Evolutionary conservation across 2,113 vertebrate species (phyloP).

Genomic region (Amblyopsis rosae): DNA sequence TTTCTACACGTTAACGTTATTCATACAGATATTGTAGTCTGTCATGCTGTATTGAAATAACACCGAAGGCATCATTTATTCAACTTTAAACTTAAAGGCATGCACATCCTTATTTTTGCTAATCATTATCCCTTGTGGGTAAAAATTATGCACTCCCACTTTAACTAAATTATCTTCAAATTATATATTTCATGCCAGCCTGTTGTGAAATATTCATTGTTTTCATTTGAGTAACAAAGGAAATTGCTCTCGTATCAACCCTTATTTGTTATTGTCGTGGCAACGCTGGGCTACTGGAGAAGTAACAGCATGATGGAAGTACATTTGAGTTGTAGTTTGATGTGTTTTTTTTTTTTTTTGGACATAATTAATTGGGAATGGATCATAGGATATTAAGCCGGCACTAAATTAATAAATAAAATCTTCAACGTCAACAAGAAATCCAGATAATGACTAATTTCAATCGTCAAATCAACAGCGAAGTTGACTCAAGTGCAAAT

Average conservation of each 20-base stretch:
- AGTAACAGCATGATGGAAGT: constrained; percentile 62
- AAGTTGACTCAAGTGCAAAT: constrained; percentile 84
- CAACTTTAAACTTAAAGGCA: too few relatives aligned
- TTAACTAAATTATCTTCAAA: too few relatives aligned
- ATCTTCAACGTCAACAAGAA: constrained; percentile 78
- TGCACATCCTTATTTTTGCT: too few relatives aligned
- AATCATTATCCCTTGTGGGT: too few relatives aligned
- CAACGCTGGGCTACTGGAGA: constrained; percentile 32
- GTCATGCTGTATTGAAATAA: background rate
- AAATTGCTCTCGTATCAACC: constrained; percentile 49
- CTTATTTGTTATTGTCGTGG: constrained; percentile 59
- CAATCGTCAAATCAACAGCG: constrained; percentile 82
- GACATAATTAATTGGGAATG: constrained; percentile 76
- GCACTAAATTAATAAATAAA: constrained; percentile 78
- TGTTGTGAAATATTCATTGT: constrained; percentile 54
- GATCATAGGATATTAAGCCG: constrained; percentile 74
- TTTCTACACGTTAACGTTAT: background rate
- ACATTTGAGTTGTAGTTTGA: constrained; percentile 59
- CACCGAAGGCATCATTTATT: too few relatives aligned
- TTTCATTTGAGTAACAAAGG: constrained; percentile 67
- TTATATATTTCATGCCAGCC: too few relatives aligned
- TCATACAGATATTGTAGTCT: constrained; percentile 6
- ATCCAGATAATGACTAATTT: constrained; percentile 82
- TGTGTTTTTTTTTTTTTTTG: constrained; percentile 67
- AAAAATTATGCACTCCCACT: too few relatives aligned